These are phyloP conservation scores for Zaprionus tsacasi DNA, from an alignment of 1,140 invertebrate genomes.

Conservation along the genomic window DNA sequence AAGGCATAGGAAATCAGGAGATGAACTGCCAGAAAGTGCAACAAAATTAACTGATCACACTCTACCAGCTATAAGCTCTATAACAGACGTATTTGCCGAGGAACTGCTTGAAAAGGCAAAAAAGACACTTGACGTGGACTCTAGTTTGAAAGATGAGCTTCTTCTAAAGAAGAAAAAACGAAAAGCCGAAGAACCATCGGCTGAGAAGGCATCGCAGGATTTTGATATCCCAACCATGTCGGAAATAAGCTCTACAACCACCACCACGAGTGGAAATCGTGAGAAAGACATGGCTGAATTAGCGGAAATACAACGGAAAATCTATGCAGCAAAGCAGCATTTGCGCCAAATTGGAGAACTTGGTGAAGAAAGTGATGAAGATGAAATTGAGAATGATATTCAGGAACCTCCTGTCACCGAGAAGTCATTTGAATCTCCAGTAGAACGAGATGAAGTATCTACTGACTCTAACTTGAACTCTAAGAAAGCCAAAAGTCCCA, in stretches of 20 bases:
- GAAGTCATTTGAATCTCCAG: constrained; percentile 86
- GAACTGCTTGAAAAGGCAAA: constrained; percentile 84
- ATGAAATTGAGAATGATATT: constrained; percentile 28
- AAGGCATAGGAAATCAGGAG: constrained; percentile 82
- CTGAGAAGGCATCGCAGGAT: constrained; percentile 53
- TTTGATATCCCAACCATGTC: constrained; percentile 84
- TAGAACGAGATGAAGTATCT: constrained; percentile 70
- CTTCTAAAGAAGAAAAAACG: constrained; percentile 75
- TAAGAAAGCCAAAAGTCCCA: constrained; percentile 71
- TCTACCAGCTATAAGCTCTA: constrained; percentile 85
- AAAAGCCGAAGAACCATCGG: constrained; percentile 59
- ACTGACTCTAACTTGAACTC: constrained; percentile 17
- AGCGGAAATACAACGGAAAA: constrained; percentile 83
- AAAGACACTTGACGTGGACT: constrained; percentile 67
- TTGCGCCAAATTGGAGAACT: constrained; percentile 81
- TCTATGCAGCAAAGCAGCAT: constrained; percentile 84
- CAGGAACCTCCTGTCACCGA: constrained; percentile 80
- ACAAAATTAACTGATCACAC: constrained; percentile 40
- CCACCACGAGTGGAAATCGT: constrained; percentile 59
- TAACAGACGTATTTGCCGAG: constrained; percentile 87
- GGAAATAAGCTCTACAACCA: constrained; percentile 81
- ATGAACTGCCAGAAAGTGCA: constrained; percentile 70
- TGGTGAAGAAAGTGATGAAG: constrained; percentile 83
- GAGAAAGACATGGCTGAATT: constrained; percentile 79
- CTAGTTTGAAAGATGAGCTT: constrained; percentile 64